phyloP scores from a whole-genome alignment of 2,888 invertebrate species.

The Aromia moschata region DNA sequence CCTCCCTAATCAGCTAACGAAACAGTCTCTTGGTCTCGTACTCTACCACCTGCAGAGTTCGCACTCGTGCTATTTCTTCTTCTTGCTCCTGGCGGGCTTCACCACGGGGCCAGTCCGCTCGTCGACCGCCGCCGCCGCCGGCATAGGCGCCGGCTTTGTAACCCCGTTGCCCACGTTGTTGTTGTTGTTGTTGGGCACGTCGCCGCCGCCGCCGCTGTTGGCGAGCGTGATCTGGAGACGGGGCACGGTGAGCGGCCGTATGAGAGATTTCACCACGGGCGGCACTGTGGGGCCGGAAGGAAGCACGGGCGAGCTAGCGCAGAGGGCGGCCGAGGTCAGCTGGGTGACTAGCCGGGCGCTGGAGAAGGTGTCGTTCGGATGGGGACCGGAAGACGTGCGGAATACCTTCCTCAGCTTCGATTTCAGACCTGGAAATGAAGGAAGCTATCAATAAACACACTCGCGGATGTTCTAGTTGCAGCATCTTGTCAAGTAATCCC shows the following conservation, averaged over 20 bases:
- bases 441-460: too few species aligned
- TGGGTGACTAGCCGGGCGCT: constrained; percentile 67
- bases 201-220: constrained; percentile 57
- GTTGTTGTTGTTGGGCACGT: constrained; percentile 44
- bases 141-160: constrained; percentile 21
- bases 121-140: constrained; percentile 14
- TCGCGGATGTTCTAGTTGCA: too few species aligned
- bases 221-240: constrained; percentile 64
- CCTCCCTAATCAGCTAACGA: constrained; percentile 12
- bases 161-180: constrained; percentile 32
- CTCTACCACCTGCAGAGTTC: constrained; percentile 51
- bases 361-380: constrained; percentile 57
- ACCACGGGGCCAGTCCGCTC: constrained; percentile 43
- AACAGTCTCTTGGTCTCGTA: constrained; percentile 23
- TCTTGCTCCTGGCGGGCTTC: constrained; percentile 63
- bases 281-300: constrained; percentile 65
- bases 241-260: constrained; percentile 68
- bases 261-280: constrained; percentile 68
- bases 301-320: constrained; percentile 69
- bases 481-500: too few species aligned
- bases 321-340: constrained; percentile 69
- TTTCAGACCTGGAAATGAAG: constrained; percentile 62
- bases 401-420: constrained; percentile 69
- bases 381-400: constrained; percentile 65
- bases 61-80: constrained; percentile 62